phyloP scores from a whole-genome alignment of 2,888 invertebrate genomes.

The Biston betularia region DNA sequence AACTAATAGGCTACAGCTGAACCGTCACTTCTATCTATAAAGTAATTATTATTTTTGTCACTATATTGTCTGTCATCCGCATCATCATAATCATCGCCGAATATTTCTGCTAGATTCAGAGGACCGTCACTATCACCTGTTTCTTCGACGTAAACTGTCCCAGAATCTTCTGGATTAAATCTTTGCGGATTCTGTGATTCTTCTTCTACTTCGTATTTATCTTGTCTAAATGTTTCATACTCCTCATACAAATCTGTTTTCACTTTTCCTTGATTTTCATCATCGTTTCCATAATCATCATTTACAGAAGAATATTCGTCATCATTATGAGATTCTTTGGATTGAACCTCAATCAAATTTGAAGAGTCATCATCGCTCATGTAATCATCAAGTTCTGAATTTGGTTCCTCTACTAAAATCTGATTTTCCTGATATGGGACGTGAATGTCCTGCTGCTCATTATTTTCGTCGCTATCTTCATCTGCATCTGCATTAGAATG shows the following conservation, averaged over 20 bases:
- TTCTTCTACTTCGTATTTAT: slow-evolving; percentile 56
- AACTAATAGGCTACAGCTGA: slow-evolving; percentile 66
- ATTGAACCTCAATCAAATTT: slow-evolving; percentile 7
- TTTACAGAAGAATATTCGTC: slow-evolving; percentile 24
- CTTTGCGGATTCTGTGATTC: slow-evolving; percentile 52
- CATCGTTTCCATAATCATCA: slow-evolving; percentile 30
- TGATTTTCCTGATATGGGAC: slow-evolving; percentile 22
- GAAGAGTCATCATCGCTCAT: slow-evolving; percentile 14
- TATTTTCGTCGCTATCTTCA: slow-evolving; percentile 11
- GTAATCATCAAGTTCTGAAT: slow-evolving; percentile 26
- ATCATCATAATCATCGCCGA: slow-evolving; percentile 61
- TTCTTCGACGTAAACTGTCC: slow-evolving; percentile 47
- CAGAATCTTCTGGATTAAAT: slow-evolving; percentile 44
- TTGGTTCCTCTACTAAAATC: slow-evolving; percentile 16
- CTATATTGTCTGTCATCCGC: slow-evolving; percentile 54
- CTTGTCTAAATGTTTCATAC: slow-evolving; percentile 58
- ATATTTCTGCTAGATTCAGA: slow-evolving; percentile 55
- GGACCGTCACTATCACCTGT: slow-evolving; percentile 55
- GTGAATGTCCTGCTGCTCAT: slow-evolving; percentile 19
- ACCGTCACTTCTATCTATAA: slow-evolving; percentile 62
- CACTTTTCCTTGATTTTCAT: slow-evolving; percentile 42
- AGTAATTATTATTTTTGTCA: slow-evolving; percentile 68
- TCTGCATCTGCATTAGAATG: slow-evolving; percentile 31
- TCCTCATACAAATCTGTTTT: slow-evolving; percentile 56
- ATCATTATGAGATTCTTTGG: slow-evolving; percentile 5